phyloP scores from a whole-genome alignment of 2,888 invertebrate genomes.

The Pocota personata region DNA sequence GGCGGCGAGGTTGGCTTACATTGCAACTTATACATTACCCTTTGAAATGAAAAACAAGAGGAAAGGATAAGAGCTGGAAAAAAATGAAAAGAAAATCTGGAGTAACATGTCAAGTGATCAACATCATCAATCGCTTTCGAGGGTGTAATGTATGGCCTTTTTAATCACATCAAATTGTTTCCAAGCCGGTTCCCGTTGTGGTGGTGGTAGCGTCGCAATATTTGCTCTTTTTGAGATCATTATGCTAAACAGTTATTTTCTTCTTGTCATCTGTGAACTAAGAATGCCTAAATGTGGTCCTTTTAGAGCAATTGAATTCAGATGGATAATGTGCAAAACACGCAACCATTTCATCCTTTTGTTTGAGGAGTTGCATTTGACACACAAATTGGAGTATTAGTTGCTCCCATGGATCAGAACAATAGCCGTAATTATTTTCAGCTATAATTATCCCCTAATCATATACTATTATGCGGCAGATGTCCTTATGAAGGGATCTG shows the following conservation, averaged over 20 bases:
- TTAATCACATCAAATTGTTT: constrained; percentile 42
- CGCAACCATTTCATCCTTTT: constrained; percentile 2
- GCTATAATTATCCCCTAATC: constrained; percentile 38
- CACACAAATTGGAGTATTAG: background rate
- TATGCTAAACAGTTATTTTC: background rate
- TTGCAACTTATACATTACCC: constrained; percentile 16
- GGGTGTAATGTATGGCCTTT: constrained; percentile 31
- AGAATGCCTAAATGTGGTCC: background rate
- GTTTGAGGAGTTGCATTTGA: background rate
- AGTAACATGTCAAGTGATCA: constrained; percentile 63
- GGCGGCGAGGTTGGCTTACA: constrained; percentile 23
- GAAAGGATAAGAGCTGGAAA: background rate
- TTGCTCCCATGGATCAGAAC: background rate
- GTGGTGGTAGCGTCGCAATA: background rate
- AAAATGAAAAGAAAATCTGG: constrained; percentile 31
- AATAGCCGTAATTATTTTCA: constrained; percentile 43
- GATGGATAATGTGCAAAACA: background rate
- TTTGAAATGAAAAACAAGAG: constrained; percentile 23
- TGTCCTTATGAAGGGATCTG: background rate
- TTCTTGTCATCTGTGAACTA: background rate
- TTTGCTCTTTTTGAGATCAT: constrained; percentile 42
- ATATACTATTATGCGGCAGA: constrained; percentile 12
- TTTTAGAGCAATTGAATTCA: background rate
- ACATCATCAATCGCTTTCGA: constrained; percentile 54
- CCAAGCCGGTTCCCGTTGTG: background rate